Evolutionary conservation across 1,140 invertebrate species (phyloP).

Genomic region (Tetragnatha versicolor): DNA sequence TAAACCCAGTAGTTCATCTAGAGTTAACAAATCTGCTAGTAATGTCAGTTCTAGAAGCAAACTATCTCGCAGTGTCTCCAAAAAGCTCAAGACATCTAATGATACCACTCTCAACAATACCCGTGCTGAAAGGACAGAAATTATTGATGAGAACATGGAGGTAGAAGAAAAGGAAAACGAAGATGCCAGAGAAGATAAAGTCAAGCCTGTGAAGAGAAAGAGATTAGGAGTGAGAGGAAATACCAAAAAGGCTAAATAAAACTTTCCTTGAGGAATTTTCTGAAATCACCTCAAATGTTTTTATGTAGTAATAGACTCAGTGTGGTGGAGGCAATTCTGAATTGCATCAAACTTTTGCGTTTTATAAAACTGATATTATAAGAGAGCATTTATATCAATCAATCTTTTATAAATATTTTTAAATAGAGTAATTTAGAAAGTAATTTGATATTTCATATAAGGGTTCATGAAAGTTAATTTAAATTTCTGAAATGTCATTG

Average conservation of each 20-base stretch:
- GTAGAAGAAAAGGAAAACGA: background rate
- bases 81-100: background rate
- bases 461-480: too few species aligned
- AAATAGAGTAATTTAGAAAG: too few species aligned
- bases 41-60: background rate
- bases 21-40: background rate
- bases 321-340: too few species aligned
- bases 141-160: background rate
- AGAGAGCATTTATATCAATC: too few species aligned
- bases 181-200: background rate
- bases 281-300: too few species aligned
- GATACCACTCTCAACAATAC: background rate
- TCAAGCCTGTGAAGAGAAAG: constrained; percentile 16
- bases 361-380: too few species aligned
- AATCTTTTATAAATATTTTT: too few species aligned
- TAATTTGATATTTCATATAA: too few species aligned
- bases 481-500: too few species aligned
- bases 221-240: constrained; percentile 6
- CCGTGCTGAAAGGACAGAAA: background rate
- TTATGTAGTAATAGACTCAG: too few species aligned
- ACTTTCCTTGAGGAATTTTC: too few species aligned
- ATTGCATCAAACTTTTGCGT: too few species aligned
- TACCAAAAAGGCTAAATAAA: background rate
- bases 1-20: background rate
- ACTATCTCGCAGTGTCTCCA: background rate